phyloP scores from a whole-genome alignment of 2,113 vertebrate species.

The Coptodon rendalli region DNA sequence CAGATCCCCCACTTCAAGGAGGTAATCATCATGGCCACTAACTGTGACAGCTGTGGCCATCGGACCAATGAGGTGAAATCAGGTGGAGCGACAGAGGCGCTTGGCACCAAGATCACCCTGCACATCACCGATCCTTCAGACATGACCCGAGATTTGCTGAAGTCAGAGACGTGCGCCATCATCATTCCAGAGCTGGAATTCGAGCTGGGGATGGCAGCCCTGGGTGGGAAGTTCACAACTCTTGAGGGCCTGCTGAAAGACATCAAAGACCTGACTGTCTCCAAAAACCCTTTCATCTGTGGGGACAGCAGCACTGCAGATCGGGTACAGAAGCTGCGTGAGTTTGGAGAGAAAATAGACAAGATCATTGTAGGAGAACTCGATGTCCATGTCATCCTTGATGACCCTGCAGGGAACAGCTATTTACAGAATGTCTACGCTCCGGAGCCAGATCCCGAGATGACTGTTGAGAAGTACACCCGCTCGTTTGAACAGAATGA shows the following conservation, averaged over 20 bases:
- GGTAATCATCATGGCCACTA: constrained; percentile 96
- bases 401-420: constrained; percentile 94
- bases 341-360: constrained; percentile 80
- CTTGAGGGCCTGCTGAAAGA: constrained; percentile 90
- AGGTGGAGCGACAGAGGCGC: constrained; percentile 83
- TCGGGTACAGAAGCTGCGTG: constrained; percentile 69
- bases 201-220: constrained; percentile 88
- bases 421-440: constrained; percentile 92
- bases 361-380: constrained; percentile 74
- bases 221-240: constrained; percentile 94
- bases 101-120: constrained; percentile 86
- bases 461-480: constrained; percentile 79
- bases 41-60: constrained; percentile 87
- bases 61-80: constrained; percentile 94
- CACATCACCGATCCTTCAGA: constrained; percentile 80
- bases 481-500: constrained; percentile 89
- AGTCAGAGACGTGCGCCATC: constrained; percentile 89
- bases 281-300: constrained; percentile 86
- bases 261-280: constrained; percentile 82
- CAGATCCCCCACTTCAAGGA: constrained; percentile 98
- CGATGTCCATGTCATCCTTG: constrained; percentile 77
- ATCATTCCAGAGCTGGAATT: constrained; percentile 92
- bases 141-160: constrained; percentile 89
- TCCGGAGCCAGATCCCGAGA: constrained; percentile 87
- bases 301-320: constrained; percentile 79